A percentile compares a stretch with the other conserved stretches of the same genome.
These are phyloP conservation scores for Pseudopleuronectes americanus DNA, from an alignment of 2,797 vertebrate species.

Conservation along the genomic window DNA sequence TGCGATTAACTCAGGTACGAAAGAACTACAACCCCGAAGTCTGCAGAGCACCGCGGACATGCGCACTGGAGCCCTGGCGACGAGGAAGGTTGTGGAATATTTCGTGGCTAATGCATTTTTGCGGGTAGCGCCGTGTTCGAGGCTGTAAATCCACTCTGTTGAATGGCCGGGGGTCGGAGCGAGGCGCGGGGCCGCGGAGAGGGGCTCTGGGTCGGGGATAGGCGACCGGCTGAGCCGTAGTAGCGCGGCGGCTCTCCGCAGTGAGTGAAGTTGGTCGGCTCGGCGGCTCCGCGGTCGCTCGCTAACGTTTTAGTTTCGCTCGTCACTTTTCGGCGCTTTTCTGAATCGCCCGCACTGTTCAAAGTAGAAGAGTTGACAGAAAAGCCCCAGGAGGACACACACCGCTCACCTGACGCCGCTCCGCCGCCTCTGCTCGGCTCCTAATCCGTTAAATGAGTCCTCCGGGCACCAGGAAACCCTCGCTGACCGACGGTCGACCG, in stretches of 20 bases:
- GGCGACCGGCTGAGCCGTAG: slow-evolving; percentile 30
- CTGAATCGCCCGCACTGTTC: slow-evolving; percentile 51
- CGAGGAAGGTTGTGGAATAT: slow-evolving; percentile 65
- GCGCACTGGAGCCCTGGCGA: slow-evolving; percentile 59
- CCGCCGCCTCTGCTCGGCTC: slow-evolving; percentile 44
- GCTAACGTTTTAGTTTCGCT: slow-evolving; percentile 66
- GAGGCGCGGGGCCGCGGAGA: neutral
- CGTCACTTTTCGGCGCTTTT: slow-evolving; percentile 77
- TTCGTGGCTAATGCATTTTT: slow-evolving; percentile 60
- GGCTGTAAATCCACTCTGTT: neutral
- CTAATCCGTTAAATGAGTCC: slow-evolving; percentile 64
- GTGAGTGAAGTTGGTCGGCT: slow-evolving; percentile 76
- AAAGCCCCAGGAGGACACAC: neutral
- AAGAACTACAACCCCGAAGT: slow-evolving; percentile 79
- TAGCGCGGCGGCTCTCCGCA: slow-evolving; percentile 44
- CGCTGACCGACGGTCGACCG: slow-evolving; percentile 55
- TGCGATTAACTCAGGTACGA: slow-evolving; percentile 68
- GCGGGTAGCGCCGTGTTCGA: slow-evolving; percentile 13
- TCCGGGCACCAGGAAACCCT: slow-evolving; percentile 60
- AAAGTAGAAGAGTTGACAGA: slow-evolving; percentile 39
- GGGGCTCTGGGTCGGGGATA: neutral
- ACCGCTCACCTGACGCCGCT: slow-evolving; percentile 57
- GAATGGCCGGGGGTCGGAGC: slow-evolving; percentile 15
- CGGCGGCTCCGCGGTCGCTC: slow-evolving; percentile 51
- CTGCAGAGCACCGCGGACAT: slow-evolving; percentile 51